These are phyloP conservation scores for Orthosia cruda DNA, from an alignment of 2,888 invertebrate genomes.

Conservation along the genomic window DNA sequence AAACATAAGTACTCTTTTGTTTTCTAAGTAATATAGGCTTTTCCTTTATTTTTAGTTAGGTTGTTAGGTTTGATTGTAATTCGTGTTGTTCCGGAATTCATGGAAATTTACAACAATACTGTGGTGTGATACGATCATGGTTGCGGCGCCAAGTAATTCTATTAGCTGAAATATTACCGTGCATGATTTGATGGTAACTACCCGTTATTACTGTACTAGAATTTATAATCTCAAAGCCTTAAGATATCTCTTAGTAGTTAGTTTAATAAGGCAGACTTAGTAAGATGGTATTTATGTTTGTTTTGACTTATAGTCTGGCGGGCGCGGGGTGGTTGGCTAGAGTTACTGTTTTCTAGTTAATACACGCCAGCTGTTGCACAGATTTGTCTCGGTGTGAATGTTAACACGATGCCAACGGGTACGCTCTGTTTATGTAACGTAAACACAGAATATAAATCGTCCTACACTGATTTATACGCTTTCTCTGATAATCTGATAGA, in stretches of 20 bases:
- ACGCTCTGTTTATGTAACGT: too few relatives aligned
- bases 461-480: too few relatives aligned
- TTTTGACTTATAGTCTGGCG: slow-evolving; percentile 73
- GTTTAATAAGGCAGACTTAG: slow-evolving; percentile 35
- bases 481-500: too few relatives aligned
- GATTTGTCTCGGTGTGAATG: too few relatives aligned
- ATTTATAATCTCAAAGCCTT: too few relatives aligned
- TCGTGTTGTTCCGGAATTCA: slow-evolving; percentile 53
- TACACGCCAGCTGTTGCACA: slow-evolving; percentile 7
- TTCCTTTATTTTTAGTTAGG: slow-evolving; percentile 38
- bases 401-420: too few relatives aligned
- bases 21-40: slow-evolving; percentile 24
- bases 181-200: too few relatives aligned
- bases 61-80: slow-evolving; percentile 53
- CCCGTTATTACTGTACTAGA: too few relatives aligned
- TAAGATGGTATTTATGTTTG: slow-evolving; percentile 68
- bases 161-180: too few relatives aligned
- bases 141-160: slow-evolving; percentile 41
- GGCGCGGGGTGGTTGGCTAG: slow-evolving; percentile 70
- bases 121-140: slow-evolving; percentile 57
- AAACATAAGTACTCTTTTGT: slow-evolving; percentile 33
- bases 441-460: too few relatives aligned
- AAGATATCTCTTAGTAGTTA: slow-evolving; percentile 13
- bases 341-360: slow-evolving; percentile 73
- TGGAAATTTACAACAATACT: slow-evolving; percentile 54